Percentiles rank a stretch among this genome's conserved stretches.
Evolutionary conservation across 1,140 invertebrate species (phyloP).

Genomic region (Manduca sexta): DNA sequence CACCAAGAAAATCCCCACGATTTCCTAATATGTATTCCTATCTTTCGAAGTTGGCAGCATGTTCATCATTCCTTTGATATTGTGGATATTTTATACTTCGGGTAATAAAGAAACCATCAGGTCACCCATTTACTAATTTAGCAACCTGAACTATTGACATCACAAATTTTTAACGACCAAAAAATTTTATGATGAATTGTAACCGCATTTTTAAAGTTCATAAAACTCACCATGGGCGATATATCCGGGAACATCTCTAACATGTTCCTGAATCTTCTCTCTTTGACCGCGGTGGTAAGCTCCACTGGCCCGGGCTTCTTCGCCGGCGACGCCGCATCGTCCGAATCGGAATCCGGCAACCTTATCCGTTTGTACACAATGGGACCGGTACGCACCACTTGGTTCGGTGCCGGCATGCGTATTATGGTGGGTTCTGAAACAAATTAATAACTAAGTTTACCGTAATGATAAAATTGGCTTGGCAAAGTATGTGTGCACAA

Average conservation of each 20-base stretch:
- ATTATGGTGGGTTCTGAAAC: slow-evolving; percentile 35
- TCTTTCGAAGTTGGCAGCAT: too few species aligned
- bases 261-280: slow-evolving; percentile 67
- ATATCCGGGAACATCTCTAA: slow-evolving; percentile 70
- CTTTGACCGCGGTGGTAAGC: slow-evolving; percentile 54
- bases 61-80: too few species aligned
- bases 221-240: slow-evolving; percentile 45
- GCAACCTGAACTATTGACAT: too few species aligned
- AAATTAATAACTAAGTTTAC: background rate
- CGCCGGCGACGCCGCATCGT: slow-evolving; percentile 51
- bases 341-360: slow-evolving; percentile 60
- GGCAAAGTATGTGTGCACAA: too few species aligned
- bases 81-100: too few species aligned
- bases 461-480: too few species aligned
- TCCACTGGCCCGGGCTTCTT: slow-evolving; percentile 41
- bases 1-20: too few species aligned
- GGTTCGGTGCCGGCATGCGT: slow-evolving; percentile 39
- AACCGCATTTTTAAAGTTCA: background rate
- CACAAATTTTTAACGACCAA: too few species aligned
- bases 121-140: too few species aligned
- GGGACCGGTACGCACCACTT: slow-evolving; percentile 32
- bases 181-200: background rate
- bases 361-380: slow-evolving; percentile 61
- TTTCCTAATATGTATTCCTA: too few species aligned
- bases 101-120: too few species aligned